Evolutionary conservation across 23 tunicate species (phyloP), one percentile per base, ranked within the genome.

Genomic region (Halocynthia roretzi): DNA sequence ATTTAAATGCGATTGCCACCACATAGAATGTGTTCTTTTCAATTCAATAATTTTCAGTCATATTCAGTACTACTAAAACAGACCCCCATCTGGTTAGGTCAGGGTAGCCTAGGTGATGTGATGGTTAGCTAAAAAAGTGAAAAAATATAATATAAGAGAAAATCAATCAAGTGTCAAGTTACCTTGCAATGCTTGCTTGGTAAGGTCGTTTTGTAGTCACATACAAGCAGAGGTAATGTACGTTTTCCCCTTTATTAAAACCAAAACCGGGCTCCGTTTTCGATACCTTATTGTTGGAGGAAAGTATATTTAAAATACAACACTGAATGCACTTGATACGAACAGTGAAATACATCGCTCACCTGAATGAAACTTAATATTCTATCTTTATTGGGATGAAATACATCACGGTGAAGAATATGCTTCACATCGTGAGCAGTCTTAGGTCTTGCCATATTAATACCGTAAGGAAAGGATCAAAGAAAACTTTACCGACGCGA

Each of bases 211-310:
- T 82, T 18, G 80, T 65, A 6, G 90, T 92, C 6, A 92, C 98
- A 6, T 81, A 92, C 31, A 86, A 72, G 62, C 98, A 92, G 40
- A 92, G 78, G 83, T 92, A 92, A 74, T 92, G 98, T 56, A 72
- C 61, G 60, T 92, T 92, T 69, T 92, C 98, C 48, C 61, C 71
- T 61, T 92, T 92, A 15, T 70, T 86, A 1, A 92, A 75, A 21
- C 70, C 55, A 7, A 73, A 51, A 5, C 92, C 78, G 19, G 91
- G 91, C 58, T 92, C 87, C 14, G 92, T 92, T 54, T 92, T 92
- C 5, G 85, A 82, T 56, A 92, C 98, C 94, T 87, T 40, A 31
- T 31, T 31, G 44, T 31, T 31, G 44, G 44, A 31, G 4, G 44
- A 31, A 31, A 31, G 44, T 31, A 31, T 31, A 0, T 31, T 31